These are phyloP conservation scores for Cirrhinus molitorella DNA, from an alignment of 2,797 vertebrate species.

Conservation along the genomic window DNA sequence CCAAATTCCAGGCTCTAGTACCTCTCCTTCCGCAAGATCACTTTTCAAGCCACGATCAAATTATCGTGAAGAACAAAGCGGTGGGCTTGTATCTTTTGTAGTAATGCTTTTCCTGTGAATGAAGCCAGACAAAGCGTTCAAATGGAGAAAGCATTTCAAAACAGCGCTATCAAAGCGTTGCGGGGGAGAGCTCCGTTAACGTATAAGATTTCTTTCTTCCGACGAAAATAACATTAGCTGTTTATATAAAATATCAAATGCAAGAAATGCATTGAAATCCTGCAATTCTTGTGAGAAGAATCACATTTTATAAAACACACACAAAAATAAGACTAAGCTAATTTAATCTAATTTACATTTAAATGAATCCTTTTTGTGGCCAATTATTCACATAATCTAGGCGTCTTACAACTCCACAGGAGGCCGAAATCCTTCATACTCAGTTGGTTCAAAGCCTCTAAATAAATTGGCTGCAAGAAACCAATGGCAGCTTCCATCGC, in stretches of 20 bases:
- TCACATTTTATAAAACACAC: conserved; percentile 45
- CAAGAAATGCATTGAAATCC: conserved; percentile 38
- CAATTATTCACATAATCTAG: conserved; percentile 68
- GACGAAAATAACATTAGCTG: conserved; percentile 42
- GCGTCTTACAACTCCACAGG: conserved; percentile 62
- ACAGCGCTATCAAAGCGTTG: conserved; percentile 47
- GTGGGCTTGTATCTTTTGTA: conserved; percentile 74
- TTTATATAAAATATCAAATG: conserved; percentile 53
- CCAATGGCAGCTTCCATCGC: conserved; percentile 54
- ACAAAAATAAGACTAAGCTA: conserved; percentile 62
- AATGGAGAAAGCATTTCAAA: conserved; percentile 51
- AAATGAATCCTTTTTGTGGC: conserved; percentile 67
- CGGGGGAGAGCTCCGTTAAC: conserved; percentile 28
- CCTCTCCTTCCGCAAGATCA: conserved; percentile 71
- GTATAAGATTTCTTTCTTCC: conserved; percentile 26
- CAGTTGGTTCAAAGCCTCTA: conserved; percentile 55
- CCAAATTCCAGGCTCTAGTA: conserved; percentile 72
- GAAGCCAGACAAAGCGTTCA: conserved; percentile 70
- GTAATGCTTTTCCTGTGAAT: conserved; percentile 74
- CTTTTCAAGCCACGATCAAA: conserved; percentile 79
- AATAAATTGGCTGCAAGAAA: conserved; percentile 62
- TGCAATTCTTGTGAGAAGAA: conserved; percentile 40
- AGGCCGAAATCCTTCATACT: conserved; percentile 63
- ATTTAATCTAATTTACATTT: conserved; percentile 71
- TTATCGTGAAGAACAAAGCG: conserved; percentile 78